These are phyloP conservation scores for Trissolcus japonicus DNA, from an alignment of 2,888 invertebrate genomes.

Conservation along the genomic window DNA sequence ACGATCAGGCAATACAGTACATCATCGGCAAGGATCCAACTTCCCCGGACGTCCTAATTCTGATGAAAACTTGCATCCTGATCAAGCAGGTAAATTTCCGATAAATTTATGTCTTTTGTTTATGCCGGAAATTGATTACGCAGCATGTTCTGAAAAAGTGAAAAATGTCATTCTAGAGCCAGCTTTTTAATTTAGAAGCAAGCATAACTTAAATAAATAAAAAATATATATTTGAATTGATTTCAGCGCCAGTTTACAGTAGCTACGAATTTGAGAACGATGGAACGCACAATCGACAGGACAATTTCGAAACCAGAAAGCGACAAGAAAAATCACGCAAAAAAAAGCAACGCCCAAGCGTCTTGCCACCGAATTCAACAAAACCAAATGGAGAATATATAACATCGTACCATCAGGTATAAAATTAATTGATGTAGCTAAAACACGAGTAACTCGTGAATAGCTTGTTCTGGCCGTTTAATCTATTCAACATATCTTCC, in stretches of 20 bases:
- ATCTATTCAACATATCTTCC: constrained; percentile 31
- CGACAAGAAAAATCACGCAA: constrained; percentile 69
- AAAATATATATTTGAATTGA: constrained; percentile 1
- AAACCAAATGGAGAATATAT: constrained; percentile 70
- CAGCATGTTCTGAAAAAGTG: too few species aligned
- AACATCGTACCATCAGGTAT: constrained; percentile 73
- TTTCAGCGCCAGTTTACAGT: constrained; percentile 65
- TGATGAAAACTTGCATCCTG: constrained; percentile 69
- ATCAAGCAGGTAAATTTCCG: constrained; percentile 55
- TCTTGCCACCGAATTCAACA: constrained; percentile 68
- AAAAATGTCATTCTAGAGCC: too few species aligned
- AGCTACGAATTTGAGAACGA: constrained; percentile 68
- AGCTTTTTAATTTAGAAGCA: too few species aligned
- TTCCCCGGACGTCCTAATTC: constrained; percentile 77
- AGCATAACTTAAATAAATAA: too few species aligned
- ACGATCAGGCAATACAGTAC: constrained; percentile 72
- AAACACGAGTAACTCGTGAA: constrained; percentile 31
- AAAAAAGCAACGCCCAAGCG: constrained; percentile 66
- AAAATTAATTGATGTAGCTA: constrained; percentile 43
- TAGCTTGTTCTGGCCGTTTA: constrained; percentile 18
- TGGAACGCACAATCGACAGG: constrained; percentile 69
- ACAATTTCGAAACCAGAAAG: constrained; percentile 62
- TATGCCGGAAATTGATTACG: too few species aligned
- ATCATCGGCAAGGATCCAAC: constrained; percentile 73
- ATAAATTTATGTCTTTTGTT: too few species aligned